Base-by-base conservation (phyloP, 2,113 vertebrate species). In the Corvus hawaiiensis region DNA sequence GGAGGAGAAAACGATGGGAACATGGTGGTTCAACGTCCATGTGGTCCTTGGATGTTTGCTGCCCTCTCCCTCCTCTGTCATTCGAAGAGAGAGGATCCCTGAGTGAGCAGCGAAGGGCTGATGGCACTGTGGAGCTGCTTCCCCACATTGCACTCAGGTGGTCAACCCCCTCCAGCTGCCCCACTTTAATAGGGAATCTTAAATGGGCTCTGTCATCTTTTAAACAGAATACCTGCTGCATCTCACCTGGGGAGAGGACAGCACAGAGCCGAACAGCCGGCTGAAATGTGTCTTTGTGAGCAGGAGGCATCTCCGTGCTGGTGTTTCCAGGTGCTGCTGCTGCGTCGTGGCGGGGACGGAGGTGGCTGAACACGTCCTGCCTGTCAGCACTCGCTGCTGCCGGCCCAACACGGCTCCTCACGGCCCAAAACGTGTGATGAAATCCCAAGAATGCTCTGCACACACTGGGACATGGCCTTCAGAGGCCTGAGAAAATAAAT, bases 71-170 rank as follows among this genome's bases (percentile, higher is more conserved):
- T 58, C 33, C 11, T 49, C 2, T 62, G 24, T 23, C 9, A 1
- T 32, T 30, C 27, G 64, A 66, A 61, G 44, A 13, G 16, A 76
- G 19, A 48, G 51, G 66, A 30, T 15, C 27, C 35, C n/a, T 35
- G 16, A 12, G 64, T 2, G 6, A 55, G 13, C 39, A 73, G 68
- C 28, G 37, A 16, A 69, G 52, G 19, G 55, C 59, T 22, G 77
- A 22, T 7, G 2, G 1, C 49, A 6, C 23, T 3, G 0, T 4
- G 4, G 6, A 78, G 83, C 23, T 18, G 2, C 76, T 59, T 46
- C 43, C 18, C 71, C 0, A 0, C 7, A 0, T 3, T 6, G 3
- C 24, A 1, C 58, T 6, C 1, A 0, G 43, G 44, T 0, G 1
- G 39, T 30, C 4, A 0, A 16, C 13, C 15, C 18, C 27, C 43